Conservation (phyloP, 2,797 vertebrate species). For the Hyperoplus lanceolatus region DNA sequence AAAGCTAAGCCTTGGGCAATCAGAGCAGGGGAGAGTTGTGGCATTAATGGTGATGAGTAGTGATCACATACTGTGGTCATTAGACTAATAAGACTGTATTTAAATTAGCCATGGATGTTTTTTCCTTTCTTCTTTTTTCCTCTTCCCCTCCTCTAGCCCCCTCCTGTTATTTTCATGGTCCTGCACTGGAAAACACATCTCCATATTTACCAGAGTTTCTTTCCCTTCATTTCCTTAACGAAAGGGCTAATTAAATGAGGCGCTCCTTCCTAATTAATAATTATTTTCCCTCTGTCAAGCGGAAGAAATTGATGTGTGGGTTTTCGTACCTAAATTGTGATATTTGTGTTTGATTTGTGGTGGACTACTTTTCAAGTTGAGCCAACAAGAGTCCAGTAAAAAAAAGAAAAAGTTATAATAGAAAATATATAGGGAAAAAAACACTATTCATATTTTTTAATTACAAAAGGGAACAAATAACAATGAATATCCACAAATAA, state of each 20-base stretch:
- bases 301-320: constrained; percentile 63
- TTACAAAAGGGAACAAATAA: neutral
- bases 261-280: constrained; percentile 81
- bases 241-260: constrained; percentile 80
- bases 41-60: constrained; percentile 97
- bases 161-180: constrained; percentile 71
- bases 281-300: constrained; percentile 83
- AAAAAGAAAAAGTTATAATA: neutral
- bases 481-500: neutral
- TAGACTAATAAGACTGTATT: constrained; percentile 99
- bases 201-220: constrained; percentile 63
- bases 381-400: neutral
- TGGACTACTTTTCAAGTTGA: neutral
- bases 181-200: constrained; percentile 70
- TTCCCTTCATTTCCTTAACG: constrained; percentile 68
- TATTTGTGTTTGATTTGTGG: constrained; percentile 47
- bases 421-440: neutral
- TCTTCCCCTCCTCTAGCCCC: constrained; percentile 48
- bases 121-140: constrained; percentile 54
- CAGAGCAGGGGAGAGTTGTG: constrained; percentile 84
- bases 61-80: constrained; percentile 97
- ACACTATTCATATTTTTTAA: neutral
- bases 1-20: constrained; percentile 90
- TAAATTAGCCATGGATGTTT: constrained; percentile 89
- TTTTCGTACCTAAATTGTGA: constrained; percentile 41